Percentiles rank a stretch among this genome's conserved stretches.
Evolutionary conservation across 2,888 invertebrate genomes (phyloP).

Genomic region (Torymus texanus): DNA sequence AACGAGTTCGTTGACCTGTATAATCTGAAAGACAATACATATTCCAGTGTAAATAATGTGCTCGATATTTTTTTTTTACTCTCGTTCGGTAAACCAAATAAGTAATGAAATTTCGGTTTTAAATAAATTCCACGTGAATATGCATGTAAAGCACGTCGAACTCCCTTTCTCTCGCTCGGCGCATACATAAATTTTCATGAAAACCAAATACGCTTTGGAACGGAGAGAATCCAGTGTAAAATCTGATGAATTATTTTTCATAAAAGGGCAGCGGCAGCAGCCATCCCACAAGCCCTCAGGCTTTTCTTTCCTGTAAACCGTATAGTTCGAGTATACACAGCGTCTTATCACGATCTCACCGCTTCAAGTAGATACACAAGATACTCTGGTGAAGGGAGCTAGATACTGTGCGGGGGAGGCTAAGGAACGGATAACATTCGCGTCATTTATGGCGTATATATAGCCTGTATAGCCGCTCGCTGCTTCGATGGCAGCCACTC

Average conservation of each 20-base stretch:
- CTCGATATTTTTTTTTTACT: no score
- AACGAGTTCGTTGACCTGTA: no score
- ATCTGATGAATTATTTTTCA: slow-evolving; percentile 15
- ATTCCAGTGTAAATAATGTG: no score
- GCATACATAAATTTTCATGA: background rate
- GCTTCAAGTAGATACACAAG: slow-evolving; percentile 44
- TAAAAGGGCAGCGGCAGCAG: background rate
- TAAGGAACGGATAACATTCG: slow-evolving; percentile 42
- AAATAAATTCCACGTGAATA: background rate
- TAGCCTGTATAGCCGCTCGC: background rate
- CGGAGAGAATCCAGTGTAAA: background rate
- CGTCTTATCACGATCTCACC: slow-evolving; percentile 43
- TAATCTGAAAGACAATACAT: no score
- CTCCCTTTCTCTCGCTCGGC: no score
- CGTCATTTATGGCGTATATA: slow-evolving; percentile 43
- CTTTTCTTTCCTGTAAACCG: background rate
- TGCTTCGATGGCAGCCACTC: slow-evolving; percentile 21
- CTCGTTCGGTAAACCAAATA: background rate
- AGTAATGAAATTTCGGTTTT: slow-evolving; percentile 1
- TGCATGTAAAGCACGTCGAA: background rate
- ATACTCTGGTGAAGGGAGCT: slow-evolving; percentile 1
- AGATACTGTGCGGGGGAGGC: background rate
- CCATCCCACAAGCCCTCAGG: slow-evolving; percentile 12
- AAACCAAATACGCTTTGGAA: background rate
- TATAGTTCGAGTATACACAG: slow-evolving; percentile 26